These are phyloP conservation scores for Sebastes cheni DNA, from an alignment of 2,797 vertebrate species.

Conservation along the genomic window DNA sequence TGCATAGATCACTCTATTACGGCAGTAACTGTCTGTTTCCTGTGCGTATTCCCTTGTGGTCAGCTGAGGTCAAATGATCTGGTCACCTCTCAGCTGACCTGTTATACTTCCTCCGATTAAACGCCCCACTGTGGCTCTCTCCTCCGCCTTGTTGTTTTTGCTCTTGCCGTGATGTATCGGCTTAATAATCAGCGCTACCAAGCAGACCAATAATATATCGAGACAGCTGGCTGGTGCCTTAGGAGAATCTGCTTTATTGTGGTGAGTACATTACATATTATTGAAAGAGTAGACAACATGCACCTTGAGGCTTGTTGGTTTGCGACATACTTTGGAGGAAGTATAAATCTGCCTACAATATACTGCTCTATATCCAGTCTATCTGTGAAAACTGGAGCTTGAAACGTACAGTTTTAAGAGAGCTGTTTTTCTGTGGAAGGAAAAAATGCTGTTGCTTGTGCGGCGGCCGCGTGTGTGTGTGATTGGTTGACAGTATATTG, in stretches of 20 bases:
- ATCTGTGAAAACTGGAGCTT: background rate
- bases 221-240: conserved; percentile 35
- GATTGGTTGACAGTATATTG: conserved; percentile 43
- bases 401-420: conserved; percentile 22
- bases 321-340: conserved; percentile 10
- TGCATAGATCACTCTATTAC: conserved; percentile 21
- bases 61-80: conserved; percentile 38
- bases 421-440: conserved; percentile 13
- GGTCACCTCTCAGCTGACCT: conserved; percentile 47
- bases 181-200: conserved; percentile 68
- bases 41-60: conserved; percentile 1
- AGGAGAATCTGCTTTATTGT: conserved; percentile 55
- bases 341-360: conserved; percentile 41
- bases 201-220: conserved; percentile 55
- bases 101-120: conserved; percentile 50
- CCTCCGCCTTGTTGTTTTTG: conserved; percentile 26
- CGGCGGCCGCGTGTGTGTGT: background rate
- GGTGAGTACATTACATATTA: conserved; percentile 63
- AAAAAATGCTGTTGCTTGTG: conserved; percentile 12
- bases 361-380: background rate
- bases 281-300: conserved; percentile 57
- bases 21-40: conserved; percentile 4
- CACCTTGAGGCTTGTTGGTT: conserved; percentile 56
- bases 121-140: conserved; percentile 17
- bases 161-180: conserved; percentile 61